A percentile compares a stretch with the other conserved stretches of the same genome.
Conservation (phyloP, 2,113 vertebrate species). For the Tetrao urogallus region DNA sequence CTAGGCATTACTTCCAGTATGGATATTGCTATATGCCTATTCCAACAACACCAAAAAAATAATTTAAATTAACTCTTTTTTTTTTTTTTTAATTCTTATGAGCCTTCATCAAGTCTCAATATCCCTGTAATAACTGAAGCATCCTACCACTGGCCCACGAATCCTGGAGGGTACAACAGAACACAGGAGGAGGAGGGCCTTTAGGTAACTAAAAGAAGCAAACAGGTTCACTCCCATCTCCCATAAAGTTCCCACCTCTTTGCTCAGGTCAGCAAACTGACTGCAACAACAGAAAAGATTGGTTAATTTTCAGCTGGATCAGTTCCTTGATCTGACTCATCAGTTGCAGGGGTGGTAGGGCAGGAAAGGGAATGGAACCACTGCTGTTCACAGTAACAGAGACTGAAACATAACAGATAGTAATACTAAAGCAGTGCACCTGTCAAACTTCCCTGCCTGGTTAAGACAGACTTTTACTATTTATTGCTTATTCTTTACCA, state of each 20-base stretch:
- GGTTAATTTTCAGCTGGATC: conserved; percentile 20
- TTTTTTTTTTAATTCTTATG: background rate
- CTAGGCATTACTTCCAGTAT: background rate
- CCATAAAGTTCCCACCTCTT: background rate
- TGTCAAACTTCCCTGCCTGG: background rate
- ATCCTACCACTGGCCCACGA: background rate
- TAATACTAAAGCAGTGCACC: background rate
- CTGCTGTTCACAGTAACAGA: background rate
- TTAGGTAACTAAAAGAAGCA: background rate
- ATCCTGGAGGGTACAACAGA: background rate
- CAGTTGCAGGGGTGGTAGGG: background rate
- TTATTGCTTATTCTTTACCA: background rate
- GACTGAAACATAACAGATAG: background rate
- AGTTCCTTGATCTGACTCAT: background rate
- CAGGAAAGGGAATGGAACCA: background rate
- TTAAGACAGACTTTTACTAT: background rate
- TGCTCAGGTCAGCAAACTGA: background rate
- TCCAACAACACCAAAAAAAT: background rate
- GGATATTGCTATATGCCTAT: background rate
- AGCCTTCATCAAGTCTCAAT: background rate
- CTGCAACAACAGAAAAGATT: background rate
- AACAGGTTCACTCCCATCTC: background rate
- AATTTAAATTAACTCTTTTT: background rate
- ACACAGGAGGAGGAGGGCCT: background rate
- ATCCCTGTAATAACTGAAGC: background rate